A percentile compares a stretch with the other conserved stretches of the same genome.
Evolutionary conservation across 1,140 invertebrate species (phyloP).

Genomic region (Drosophila rhopaloa): DNA sequence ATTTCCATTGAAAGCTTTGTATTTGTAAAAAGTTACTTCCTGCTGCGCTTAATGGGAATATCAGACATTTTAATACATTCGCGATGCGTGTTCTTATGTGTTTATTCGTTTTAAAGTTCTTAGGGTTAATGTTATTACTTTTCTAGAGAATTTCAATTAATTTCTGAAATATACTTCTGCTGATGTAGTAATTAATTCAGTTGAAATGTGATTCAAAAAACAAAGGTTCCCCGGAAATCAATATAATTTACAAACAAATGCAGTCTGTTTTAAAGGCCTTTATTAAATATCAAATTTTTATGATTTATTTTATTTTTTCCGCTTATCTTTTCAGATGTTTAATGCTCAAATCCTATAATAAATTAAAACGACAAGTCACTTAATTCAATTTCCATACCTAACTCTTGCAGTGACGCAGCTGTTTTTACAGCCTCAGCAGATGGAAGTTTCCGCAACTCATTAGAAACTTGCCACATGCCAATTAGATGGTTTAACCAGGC

Average conservation of each 20-base stretch:
- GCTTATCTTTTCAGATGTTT: neutral
- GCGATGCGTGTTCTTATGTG: too few relatives aligned
- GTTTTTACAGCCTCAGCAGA: conserved; percentile 10
- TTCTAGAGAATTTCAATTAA: too few relatives aligned
- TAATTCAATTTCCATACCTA: conserved; percentile 19
- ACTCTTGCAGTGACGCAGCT: conserved; percentile 44
- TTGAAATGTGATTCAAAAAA: too few relatives aligned
- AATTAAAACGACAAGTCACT: conserved; percentile 56
- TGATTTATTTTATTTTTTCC: neutral
- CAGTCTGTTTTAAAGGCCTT: too few relatives aligned
- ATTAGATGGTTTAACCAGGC: conserved; percentile 55
- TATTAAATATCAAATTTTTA: neutral
- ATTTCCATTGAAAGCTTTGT: neutral
- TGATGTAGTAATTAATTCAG: too few relatives aligned
- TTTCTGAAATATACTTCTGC: too few relatives aligned
- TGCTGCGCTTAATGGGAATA: too few relatives aligned
- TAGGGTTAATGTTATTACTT: too few relatives aligned
- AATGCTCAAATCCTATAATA: conserved; percentile 8
- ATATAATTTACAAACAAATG: too few relatives aligned
- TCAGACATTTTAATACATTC: too few relatives aligned
- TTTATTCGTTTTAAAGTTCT: too few relatives aligned
- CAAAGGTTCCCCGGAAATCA: too few relatives aligned
- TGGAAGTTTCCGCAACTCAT: conserved; percentile 69
- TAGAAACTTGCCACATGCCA: conserved; percentile 69
- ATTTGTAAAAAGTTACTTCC: neutral